Base-by-base conservation (phyloP, 2,113 vertebrate genomes). In the Lepidothrix coronata region DNA sequence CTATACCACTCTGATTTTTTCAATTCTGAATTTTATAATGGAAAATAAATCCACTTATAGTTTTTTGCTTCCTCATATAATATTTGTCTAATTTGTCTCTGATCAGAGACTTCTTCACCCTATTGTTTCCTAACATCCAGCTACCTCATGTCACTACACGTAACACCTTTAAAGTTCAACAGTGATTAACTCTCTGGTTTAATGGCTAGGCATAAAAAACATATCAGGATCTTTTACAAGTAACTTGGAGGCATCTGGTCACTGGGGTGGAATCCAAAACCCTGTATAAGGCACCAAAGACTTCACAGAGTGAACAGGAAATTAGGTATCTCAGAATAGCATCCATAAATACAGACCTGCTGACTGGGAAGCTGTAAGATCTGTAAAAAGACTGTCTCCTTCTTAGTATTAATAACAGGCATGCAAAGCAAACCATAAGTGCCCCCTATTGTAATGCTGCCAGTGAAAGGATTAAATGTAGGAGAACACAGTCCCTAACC, bases 301-400 rank as follows among this genome's bases (percentile, higher is more conserved):
- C 94, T 92, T 95, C 96, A 95, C 80, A 95, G 94, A 91, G 96
- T 0, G 91, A 73, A 81, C 89, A 97, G 96, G 96, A 97, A 97
- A 97, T 97, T 96, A 95, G 52, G 57, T 95, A 41, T 91, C 95
- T 95, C 88, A 96, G 95, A 97, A 97, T 96, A 97, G 96, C 80
- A 96, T 81, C 80, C 83, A 72, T 91, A 96, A 97, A 95, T 81
- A 77, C 48, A 87, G 86, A 93, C 83, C 89, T 89, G 91, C 95
- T 96, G 95, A 94, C 94, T 93, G 39, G 35, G 55, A 95, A 91
- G 76, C 84, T 91, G 35, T 83, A 93, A 74, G 80, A 78, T 25
- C 57, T 91, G 91, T 92, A 93, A 91, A 91, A 92, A 51, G 4
- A 67, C 52, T 52, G 66, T n/a, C 73, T 95, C 61, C 52, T 89